phyloP scores from a whole-genome alignment of 2,797 vertebrate species.

The Gadopsis bispinosus region DNA sequence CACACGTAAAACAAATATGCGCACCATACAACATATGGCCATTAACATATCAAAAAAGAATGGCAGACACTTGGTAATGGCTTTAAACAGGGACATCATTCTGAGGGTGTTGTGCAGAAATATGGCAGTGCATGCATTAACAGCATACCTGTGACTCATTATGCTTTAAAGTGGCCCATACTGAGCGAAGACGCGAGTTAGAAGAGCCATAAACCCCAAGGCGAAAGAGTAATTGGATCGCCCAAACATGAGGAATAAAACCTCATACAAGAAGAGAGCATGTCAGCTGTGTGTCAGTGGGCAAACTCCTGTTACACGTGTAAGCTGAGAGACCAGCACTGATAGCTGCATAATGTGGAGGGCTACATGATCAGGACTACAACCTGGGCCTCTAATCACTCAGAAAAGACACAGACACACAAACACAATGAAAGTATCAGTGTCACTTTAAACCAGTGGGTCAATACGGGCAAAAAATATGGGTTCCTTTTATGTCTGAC shows the following conservation, averaged over 20 bases:
- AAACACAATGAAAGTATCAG: conserved; percentile 61
- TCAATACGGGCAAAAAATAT: conserved; percentile 61
- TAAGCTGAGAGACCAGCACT: conserved; percentile 64
- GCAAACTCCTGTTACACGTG: conserved; percentile 71
- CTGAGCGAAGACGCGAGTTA: conserved; percentile 51
- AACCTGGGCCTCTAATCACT: conserved; percentile 38
- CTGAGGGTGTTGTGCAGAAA: conserved; percentile 17
- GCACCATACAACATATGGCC: neutral
- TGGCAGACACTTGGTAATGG: neutral
- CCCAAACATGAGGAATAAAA: conserved; percentile 77
- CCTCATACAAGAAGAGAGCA: conserved; percentile 68
- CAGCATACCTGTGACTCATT: conserved; percentile 63
- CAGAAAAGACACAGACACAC: conserved; percentile 34
- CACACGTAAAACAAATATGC: conserved; percentile 27
- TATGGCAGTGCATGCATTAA: neutral
- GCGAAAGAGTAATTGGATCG: conserved; percentile 78
- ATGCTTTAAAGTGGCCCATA: conserved; percentile 68
- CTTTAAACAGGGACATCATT: neutral
- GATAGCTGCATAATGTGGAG: conserved; percentile 44
- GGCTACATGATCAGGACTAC: conserved; percentile 44
- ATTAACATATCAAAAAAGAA: neutral
- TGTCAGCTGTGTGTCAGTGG: conserved; percentile 70
- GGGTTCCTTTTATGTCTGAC: conserved; percentile 60
- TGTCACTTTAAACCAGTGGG: conserved; percentile 63
- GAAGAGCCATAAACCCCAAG: conserved; percentile 72